These are phyloP conservation scores for Neoseiulus cucumeris DNA, from an alignment of 1,140 invertebrate species.

Conservation along the genomic window DNA sequence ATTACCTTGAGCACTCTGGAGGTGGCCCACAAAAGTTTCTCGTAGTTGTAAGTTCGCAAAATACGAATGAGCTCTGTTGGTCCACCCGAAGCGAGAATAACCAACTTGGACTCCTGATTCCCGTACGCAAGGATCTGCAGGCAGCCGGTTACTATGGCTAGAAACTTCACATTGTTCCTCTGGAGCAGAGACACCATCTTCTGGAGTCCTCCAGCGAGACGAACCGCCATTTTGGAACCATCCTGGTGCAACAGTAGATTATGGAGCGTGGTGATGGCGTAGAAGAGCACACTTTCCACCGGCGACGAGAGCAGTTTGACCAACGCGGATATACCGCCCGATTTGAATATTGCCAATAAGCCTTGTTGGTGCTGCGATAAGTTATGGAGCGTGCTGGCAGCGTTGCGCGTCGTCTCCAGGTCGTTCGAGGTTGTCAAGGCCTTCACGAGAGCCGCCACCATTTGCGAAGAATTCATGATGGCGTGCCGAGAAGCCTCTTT, in stretches of 20 bases:
- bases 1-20: slow-evolving; percentile 30
- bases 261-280: slow-evolving; percentile 36
- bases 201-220: slow-evolving; percentile 31
- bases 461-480: slow-evolving; percentile 30
- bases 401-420: slow-evolving; percentile 25
- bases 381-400: slow-evolving; percentile 31
- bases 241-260: slow-evolving; percentile 33
- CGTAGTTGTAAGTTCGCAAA: slow-evolving; percentile 30
- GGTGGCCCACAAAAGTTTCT: slow-evolving; percentile 34
- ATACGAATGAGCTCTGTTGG: slow-evolving; percentile 31
- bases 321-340: slow-evolving; percentile 33
- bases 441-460: slow-evolving; percentile 28
- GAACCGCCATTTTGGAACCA: slow-evolving; percentile 32
- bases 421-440: slow-evolving; percentile 29
- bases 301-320: slow-evolving; percentile 27
- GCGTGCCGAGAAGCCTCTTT: slow-evolving; percentile 32
- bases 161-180: slow-evolving; percentile 31
- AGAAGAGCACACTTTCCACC: slow-evolving; percentile 31
- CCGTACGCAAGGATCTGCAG: slow-evolving; percentile 32
- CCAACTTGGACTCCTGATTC: slow-evolving; percentile 32
- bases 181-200: slow-evolving; percentile 32
- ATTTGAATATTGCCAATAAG: slow-evolving; percentile 33
- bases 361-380: slow-evolving; percentile 31
- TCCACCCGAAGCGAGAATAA: slow-evolving; percentile 31
- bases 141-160: slow-evolving; percentile 34